Percentiles rank a stretch among this genome's conserved stretches.
Conservation (phyloP, 2,797 vertebrate genomes). For the Acipenser ruthenus region DNA sequence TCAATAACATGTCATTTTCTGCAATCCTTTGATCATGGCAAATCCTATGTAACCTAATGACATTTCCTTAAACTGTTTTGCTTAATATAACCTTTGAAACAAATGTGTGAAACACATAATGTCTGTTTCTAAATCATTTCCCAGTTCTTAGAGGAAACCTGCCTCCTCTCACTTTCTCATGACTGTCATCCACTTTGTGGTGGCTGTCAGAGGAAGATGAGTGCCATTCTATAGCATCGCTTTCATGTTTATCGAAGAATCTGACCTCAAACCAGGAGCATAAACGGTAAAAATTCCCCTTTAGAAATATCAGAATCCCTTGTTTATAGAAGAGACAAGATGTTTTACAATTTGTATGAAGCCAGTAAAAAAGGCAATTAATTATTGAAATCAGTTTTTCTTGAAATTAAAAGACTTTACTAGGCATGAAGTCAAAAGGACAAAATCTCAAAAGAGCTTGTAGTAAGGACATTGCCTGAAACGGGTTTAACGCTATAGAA, state of each 20-base stretch:
- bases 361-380: no score
- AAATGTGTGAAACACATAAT: slow-evolving; percentile 6
- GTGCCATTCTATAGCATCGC: neutral
- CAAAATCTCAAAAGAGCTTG: neutral
- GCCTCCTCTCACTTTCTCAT: neutral
- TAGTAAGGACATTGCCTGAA: no score
- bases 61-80: no score
- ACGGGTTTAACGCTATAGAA: neutral
- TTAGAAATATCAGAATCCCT: no score
- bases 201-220: neutral
- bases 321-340: no score
- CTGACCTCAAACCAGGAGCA: neutral
- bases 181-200: neutral
- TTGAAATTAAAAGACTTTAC: no score
- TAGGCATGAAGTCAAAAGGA: no score
- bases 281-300: no score
- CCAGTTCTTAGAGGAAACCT: neutral
- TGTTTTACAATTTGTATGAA: no score
- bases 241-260: neutral
- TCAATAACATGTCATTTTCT: no score
- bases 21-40: no score
- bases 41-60: no score
- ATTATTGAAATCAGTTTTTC: neutral
- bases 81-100: neutral
- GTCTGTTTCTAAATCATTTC: neutral